Base-by-base conservation (phyloP, 2,888 invertebrate genomes). In the Alentia gelatinosa region DNA sequence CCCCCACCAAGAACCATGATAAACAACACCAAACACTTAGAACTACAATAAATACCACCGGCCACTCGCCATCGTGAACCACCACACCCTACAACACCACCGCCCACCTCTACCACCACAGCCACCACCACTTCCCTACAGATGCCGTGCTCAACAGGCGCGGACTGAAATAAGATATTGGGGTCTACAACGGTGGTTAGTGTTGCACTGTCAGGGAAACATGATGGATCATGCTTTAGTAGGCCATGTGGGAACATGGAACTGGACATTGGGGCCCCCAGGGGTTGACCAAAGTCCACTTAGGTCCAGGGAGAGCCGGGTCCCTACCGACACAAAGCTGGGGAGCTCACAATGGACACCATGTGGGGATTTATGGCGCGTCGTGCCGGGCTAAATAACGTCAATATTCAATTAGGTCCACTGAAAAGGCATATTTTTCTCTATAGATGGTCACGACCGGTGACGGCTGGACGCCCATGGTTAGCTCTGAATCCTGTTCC, bases 361-460 rank as follows among this genome's bases (percentile, higher is more conserved):
- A n/a, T n/a, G 9, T 35, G 83, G 39, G 40, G 83, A 83, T 40
- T 40, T 40, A 83, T 83, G 83, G 83, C 30, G 30, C 30, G 30
- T 15, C 79, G 79, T 39, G 35, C 79, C 39, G 30, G 42, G 86
- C n/a, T 86, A 86, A 47, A 86, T 86, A 33, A 50, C 50, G 47
- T 86, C 50, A 86, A 86, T 86, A 86, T 86, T 86, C 86, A 86
- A 86, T 86, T 86, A 86, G 42, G 86, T 86, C 7, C 30, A 0
- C 37, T 79, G 35, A 79, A 79, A 79, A 79, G 79, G 37, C 23
- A n/a, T 39, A 35, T 37, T 79, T 79, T 79, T 79, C 63, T n/a
- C 79, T 35, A 37, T 35, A 79, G 37, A 35, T 35, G 79, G 37
- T 23, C 23, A 19, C 15, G 39, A n/a, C 79, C 39, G 37, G 37